Conservation (phyloP, 2,113 vertebrate species). For the Geococcyx californianus region DNA sequence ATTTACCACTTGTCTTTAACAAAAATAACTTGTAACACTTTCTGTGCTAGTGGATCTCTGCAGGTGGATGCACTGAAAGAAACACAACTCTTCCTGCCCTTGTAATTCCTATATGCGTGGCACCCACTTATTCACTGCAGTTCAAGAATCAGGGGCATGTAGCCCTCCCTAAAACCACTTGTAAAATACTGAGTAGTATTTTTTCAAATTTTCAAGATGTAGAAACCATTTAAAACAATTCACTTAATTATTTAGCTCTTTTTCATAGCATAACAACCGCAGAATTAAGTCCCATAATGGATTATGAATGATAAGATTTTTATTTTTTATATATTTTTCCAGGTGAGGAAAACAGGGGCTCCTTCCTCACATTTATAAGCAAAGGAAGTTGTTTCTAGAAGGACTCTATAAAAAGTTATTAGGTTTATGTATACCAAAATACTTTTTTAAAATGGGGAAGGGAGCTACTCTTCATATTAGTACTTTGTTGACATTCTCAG, state of each 20-base stretch:
- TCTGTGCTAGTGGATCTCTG: background rate
- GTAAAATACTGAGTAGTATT: background rate
- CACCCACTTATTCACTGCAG: background rate
- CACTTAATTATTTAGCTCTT: background rate
- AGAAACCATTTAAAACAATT: background rate
- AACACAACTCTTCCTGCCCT: background rate
- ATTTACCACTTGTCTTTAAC: background rate
- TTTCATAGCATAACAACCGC: background rate
- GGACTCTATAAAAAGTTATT: background rate
- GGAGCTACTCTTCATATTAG: background rate
- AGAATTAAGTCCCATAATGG: background rate
- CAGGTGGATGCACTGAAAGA: background rate
- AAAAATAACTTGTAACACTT: background rate
- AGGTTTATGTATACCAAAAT: background rate
- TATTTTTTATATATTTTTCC: background rate
- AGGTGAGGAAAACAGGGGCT: background rate
- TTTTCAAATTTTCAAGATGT: background rate
- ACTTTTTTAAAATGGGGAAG: background rate
- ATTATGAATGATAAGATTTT: background rate
- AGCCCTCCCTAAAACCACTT: background rate
- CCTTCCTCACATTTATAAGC: background rate
- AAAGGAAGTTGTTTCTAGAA: background rate
- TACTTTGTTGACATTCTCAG: background rate
- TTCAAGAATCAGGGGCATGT: background rate
- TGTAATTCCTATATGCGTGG: background rate